Evolutionary conservation across 2,113 vertebrate genomes (phyloP), one percentile per base, ranked within the genome.

Genomic region (Zosterops japonicus): DNA sequence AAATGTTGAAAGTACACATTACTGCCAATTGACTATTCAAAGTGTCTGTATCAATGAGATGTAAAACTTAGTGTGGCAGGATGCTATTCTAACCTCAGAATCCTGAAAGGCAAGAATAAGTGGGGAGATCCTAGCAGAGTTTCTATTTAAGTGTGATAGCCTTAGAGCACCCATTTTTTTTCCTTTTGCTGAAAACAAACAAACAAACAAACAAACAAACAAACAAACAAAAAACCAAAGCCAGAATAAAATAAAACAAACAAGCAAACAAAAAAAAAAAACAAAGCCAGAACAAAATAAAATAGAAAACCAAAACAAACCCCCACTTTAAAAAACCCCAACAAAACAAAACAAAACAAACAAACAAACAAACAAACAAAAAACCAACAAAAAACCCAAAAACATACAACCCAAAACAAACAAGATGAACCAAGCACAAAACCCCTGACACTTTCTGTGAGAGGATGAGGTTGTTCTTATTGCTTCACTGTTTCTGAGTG

Each of bases 401-500:
- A 22, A 21, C 20, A 20, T 11, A 46, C 46, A 47, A 22, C 50
- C 53, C 24, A n/a, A 56, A 56, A 56, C 35, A 36, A 47, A 18
- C 9, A 29, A 52, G 27, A 3, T 5, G 24, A 53, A 21, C 6
- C 16, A 16, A 44, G 20, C 16, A 11, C 14, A 60, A 22, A 3
- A 0, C 3, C 9, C 11, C 22, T 31, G 36, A 17, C 17, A 7
- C 7, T 4, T 36, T 9, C 39, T 46, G 69, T 39, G 57, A 6
- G 6, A 18, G 18, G 27, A 28, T 2, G 2, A 47, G 28, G 11
- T 3, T 46, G 41, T 39, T 46, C 17, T 7, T 19, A 5, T 2
- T 16, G 21, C 47, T 16, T 8, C 5, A 2, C 4, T 9, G 47
- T 11, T 16, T 9, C 5, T 46, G 67, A 21, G 12, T 0, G 1